Percentiles rank a stretch among this genome's conserved stretches.
These are phyloP conservation scores for Melinaea menophilus DNA, from an alignment of 2,888 invertebrate genomes.

Conservation along the genomic window DNA sequence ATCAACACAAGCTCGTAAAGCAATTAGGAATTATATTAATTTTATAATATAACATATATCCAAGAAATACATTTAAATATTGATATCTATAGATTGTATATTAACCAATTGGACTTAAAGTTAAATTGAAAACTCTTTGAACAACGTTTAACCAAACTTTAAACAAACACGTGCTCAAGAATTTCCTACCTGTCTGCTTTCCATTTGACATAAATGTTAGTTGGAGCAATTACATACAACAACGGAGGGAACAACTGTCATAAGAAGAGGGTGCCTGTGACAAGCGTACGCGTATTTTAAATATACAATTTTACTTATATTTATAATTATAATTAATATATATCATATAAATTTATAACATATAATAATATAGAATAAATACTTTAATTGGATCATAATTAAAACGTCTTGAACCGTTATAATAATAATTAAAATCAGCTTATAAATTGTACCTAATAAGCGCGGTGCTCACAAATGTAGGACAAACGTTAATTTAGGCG, in stretches of 20 bases:
- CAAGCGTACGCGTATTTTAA: not conserved
- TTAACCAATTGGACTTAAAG: not conserved
- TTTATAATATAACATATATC: no score
- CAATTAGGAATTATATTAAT: no score
- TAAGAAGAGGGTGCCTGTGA: conserved; percentile 4
- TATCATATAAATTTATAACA: not conserved
- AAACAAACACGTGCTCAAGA: conserved; percentile 5
- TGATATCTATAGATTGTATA: no score
- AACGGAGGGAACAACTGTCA: conserved; percentile 10
- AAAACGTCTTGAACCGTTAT: no score
- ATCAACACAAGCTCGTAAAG: no score
- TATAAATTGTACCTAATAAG: conserved; percentile 14
- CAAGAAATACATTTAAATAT: no score
- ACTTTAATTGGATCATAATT: not conserved
- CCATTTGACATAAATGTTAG: conserved; percentile 34
- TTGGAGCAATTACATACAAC: conserved; percentile 30
- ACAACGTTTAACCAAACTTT: conserved; percentile 10
- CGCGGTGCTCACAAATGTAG: conserved; percentile 22
- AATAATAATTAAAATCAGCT: not conserved
- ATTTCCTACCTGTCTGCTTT: conserved; percentile 32
- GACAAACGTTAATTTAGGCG: conserved; percentile 22
- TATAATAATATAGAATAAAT: not conserved
- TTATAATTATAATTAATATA: no score
- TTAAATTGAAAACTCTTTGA: not conserved
- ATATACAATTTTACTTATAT: no score